Evolutionary conservation across 92 coral and sea anemone species (phyloP).

Genomic region (Actinostola sp.): DNA sequence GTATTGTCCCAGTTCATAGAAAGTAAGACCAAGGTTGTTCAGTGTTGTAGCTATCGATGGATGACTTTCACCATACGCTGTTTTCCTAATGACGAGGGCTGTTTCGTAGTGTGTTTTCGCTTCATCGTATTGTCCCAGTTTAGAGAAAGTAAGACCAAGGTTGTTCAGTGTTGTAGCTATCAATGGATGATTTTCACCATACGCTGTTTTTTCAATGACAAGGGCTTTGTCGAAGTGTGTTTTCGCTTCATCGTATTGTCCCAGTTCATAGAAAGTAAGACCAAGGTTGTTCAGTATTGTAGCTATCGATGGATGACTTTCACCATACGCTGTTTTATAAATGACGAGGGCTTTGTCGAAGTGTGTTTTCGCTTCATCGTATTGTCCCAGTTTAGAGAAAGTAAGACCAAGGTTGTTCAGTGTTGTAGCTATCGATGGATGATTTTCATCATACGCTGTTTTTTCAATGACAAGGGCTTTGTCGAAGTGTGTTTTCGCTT

Average conservation of each 20-base stretch:
- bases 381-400: background rate
- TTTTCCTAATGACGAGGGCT: too few relatives aligned
- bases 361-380: background rate
- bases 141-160: background rate
- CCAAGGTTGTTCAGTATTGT: background rate
- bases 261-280: background rate
- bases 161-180: background rate
- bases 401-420: background rate
- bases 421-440: background rate
- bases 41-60: too few relatives aligned
- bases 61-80: too few relatives aligned
- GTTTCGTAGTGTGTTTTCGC: too few relatives aligned
- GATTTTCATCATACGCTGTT: background rate
- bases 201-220: background rate
- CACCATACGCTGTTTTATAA: background rate
- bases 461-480: background rate
- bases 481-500: background rate
- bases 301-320: conserved; percentile 8
- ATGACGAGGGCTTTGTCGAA: conserved; percentile 10
- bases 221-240: background rate
- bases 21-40: too few relatives aligned
- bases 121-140: too few relatives aligned
- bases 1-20: too few relatives aligned
- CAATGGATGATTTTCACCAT: conserved; percentile 12
- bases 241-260: conserved; percentile 7